These are phyloP conservation scores for Sturnus vulgaris DNA, from an alignment of 2,113 vertebrate genomes.

Conservation along the genomic window DNA sequence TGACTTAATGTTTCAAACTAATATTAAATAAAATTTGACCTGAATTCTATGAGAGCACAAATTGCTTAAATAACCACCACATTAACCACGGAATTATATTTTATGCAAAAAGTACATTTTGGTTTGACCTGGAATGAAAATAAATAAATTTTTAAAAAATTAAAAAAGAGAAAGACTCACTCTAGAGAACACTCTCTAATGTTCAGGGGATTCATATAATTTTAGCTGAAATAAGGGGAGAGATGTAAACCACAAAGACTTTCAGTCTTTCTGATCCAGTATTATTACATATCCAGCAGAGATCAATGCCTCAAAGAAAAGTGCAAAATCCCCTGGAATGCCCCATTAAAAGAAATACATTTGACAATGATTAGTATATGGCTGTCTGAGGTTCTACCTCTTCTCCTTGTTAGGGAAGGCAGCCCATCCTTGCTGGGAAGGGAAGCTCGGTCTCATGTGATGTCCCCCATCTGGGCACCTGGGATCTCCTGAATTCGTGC, in stretches of 20 bases:
- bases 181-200: neutral
- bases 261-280: slow-evolving; percentile 16
- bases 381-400: neutral
- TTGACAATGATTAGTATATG: neutral
- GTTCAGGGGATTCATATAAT: neutral
- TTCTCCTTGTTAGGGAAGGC: neutral
- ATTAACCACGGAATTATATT: neutral
- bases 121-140: neutral
- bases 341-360: neutral
- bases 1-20: neutral
- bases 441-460: neutral
- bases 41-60: neutral
- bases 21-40: neutral
- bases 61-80: neutral
- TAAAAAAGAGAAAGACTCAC: neutral
- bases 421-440: neutral
- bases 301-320: slow-evolving; percentile 27
- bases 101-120: neutral
- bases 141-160: neutral
- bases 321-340: neutral
- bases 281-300: slow-evolving; percentile 22
- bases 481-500: neutral
- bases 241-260: slow-evolving; percentile 21
- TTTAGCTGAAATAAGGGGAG: slow-evolving; percentile 8
- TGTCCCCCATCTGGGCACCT: neutral